Base-by-base conservation (phyloP, 2,113 vertebrate species). In the Nettapus auritus region DNA sequence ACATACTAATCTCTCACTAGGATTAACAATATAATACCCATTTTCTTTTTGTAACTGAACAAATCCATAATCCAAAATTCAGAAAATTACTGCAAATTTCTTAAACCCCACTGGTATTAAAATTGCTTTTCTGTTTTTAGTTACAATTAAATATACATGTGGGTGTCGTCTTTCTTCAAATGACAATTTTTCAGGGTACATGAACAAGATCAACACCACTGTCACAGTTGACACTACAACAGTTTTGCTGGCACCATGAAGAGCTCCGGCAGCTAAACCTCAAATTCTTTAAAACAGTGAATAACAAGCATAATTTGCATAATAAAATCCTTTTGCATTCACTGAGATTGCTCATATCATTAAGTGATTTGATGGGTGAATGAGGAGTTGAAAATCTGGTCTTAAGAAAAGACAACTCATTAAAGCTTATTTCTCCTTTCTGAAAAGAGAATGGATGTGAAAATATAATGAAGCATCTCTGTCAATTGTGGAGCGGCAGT, bases 1-100 rank as follows among this genome's bases (percentile, higher is more conserved):
- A 48, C 7, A 66, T 62, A 48, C 14, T 69, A 87, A 40, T 79
- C 9, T 84, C 13, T 86, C 50, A 62, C 7, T 82, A 53, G 21
- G 36, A 62, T 48, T 87, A 79, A 62, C n/a, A 81, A 71, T 75
- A 56, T 79, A 62, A 75, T 78, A 87, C 38, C 20, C 6, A 57
- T 88, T 93, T 90, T 82, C 23, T 94, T 94, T 78, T 78, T 64
- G 38, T 48, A 81, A 91, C 4, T 57, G 48, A 83, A 88, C 9
- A 77, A 57, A 70, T 19, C 17, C 23, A 36, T 87, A 69, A 79
- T 78, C 16, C 25, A 48, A 80, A 92, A 79, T 70, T 71, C 22
- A 69, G 10, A 84, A 91, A 87, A 50, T 33, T 69, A 52, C 5
- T 29, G 60, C 2, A 74, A 66, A 34, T 76, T 73, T 52, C 46